Evolutionary conservation across 2,888 invertebrate genomes (phyloP).

Genomic region (Thymelicus sylvestris): DNA sequence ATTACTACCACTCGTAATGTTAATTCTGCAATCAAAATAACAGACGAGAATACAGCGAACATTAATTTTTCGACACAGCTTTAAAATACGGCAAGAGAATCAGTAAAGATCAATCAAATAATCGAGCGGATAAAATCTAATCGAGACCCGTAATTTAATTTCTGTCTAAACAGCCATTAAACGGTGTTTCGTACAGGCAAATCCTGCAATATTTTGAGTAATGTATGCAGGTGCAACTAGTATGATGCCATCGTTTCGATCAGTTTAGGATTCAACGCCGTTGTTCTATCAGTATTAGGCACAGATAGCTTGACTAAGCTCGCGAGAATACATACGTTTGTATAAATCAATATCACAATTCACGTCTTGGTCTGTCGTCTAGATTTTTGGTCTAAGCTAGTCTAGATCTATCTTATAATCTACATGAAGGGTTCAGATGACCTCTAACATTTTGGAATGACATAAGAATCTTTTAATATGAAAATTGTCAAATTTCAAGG

Average conservation of each 20-base stretch:
- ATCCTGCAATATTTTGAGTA: conserved; percentile 12
- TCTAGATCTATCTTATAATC: too few relatives aligned
- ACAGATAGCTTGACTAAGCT: background rate
- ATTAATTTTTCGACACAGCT: conserved; percentile 34
- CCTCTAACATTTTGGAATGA: too few relatives aligned
- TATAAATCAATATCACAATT: background rate
- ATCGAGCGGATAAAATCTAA: conserved; percentile 28
- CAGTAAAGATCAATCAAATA: conserved; percentile 31
- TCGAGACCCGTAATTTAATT: conserved; percentile 22
- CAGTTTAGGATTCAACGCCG: conserved; percentile 15
- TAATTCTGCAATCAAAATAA: conserved; percentile 33
- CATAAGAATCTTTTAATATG: too few relatives aligned
- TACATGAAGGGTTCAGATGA: too few relatives aligned
- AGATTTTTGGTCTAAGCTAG: too few relatives aligned
- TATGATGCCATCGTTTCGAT: conserved; percentile 8
- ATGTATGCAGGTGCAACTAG: conserved; percentile 25
- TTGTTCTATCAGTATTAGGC: background rate
- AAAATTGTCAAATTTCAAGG: too few relatives aligned
- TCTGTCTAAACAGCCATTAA: conserved; percentile 22
- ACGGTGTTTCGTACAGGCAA: conserved; percentile 19
- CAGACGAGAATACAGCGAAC: conserved; percentile 23
- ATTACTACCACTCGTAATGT: conserved; percentile 18
- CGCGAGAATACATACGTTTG: background rate
- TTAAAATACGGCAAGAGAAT: conserved; percentile 19
- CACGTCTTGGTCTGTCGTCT: too few relatives aligned